Evolutionary conservation across 2,888 invertebrate species (phyloP), one percentile per base, ranked within the genome.

Genomic region (Germaria angustata): DNA sequence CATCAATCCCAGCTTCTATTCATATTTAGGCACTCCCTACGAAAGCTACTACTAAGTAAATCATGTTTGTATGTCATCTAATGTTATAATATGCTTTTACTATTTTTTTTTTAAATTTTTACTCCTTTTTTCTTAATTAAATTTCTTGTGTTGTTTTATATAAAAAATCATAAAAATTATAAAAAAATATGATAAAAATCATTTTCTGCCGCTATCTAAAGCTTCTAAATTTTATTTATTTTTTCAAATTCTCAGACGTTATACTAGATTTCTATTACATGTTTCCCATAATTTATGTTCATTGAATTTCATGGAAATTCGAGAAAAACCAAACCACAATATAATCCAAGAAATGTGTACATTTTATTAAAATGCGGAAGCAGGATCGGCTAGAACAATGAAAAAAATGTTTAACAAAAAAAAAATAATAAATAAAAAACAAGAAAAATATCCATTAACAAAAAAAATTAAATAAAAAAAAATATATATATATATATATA

Each of bases 1-100:
- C 88, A 92, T 95, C 86, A 95, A 94, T 92, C 94, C 94, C 90
- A 93, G 93, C 89, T 95, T 95, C 92, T 95, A 95, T 91, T 95
- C 95, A 88, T 94, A 94, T 89, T 92, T 94, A 87, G 90, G 91
- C 79, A 87, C 89, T 65, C 87, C 91, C 83, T 93, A 93, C 85
- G 93, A 94, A 87, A 92, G 92, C 87, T 91, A 92, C 84, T 90
- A 90, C 81, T 90, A 88, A 86, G 7, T 41, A 32, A 28, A 6
- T n/a, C n/a, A n/a, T n/a, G n/a, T n/a, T n/a, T n/a, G n/a, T 41
- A 6, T 28, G 4, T 28, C 28, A 6, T 6, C 28, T 28, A 5
- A 5, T 28, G 6, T 28, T 28, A 28, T 28, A 5, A 5, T 28
- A 28, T 46, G 32, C 46, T 15, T n/a, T 17, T 57, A 46, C 22